Evolutionary conservation across 2,888 invertebrate species (phyloP), one percentile per base, ranked within the genome.

Genomic region (Keiferia lycopersicella): DNA sequence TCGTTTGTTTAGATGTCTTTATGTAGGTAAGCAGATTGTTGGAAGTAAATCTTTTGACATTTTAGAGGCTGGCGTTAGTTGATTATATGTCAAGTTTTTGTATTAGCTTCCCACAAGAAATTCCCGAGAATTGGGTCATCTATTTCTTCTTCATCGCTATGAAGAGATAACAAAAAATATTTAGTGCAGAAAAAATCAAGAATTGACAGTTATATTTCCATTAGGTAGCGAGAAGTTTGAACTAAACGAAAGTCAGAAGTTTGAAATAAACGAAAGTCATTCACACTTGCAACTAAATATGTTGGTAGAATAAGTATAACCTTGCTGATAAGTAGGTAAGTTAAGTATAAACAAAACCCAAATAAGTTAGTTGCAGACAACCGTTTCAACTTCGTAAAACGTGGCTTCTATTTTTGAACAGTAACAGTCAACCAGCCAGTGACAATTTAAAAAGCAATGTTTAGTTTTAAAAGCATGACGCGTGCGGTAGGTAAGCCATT

Each of bases 41-140:
- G 69, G 68, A 70, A 74, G 81, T 80, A 80, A 81, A 82, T 80
- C 83, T 83, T 83, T 82, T 81, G 82, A 83, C 83, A 72, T 73
- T 74, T 75, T 70, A 75, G 74, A 74, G 74, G 71, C 71, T 69
- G 71, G 68, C 70, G 69, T 73, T 61, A 26, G 56, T 70, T 68
- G 67, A 66, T 71, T 67, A 69, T 61, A 59, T 64, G 61, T 65
- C 63, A 65, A 65, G 69, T 73, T 73, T 73, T 74, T 70, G 67
- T 69, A 61, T 45, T 64, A 57, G 53, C 48, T 57, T 67, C 64
- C 62, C 67, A 64, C 45, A 64, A 59, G 60, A 58, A 50, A 51
- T 64, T 53, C n/a, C 20, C 39, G 51, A 50, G 51, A 65, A 65
- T 62, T 58, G 65, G 59, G 57, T 38, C 65, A 59, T 51, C 48